Evolutionary conservation across 2,888 invertebrate species (phyloP), one percentile per base, ranked within the genome.

Genomic region (Mesochorus sp.): DNA sequence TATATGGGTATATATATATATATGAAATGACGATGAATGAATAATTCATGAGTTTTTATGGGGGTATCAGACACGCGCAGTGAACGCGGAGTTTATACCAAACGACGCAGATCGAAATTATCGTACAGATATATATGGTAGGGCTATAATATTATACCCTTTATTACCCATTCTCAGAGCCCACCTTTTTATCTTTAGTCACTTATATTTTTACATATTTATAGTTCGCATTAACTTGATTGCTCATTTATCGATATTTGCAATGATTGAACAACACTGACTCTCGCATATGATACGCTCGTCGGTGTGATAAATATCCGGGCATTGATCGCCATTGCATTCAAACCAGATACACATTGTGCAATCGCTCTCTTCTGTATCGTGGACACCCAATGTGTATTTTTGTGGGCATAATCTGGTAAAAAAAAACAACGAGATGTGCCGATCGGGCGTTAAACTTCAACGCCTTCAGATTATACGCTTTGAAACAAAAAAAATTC

Each of bases 21-120:
- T 47, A 51, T 21, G 26, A 31, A n/a, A 62, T 21, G 24, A 31
- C 57, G 57, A 64, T 76, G 49, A 57, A 75, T 79, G 71, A 79
- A 79, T 75, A 61, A 75, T 75, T 79, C 74, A 71, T 79, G 73
- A 71, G 26, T 67, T 61, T 68, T 68, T 53, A 51, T 59, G 37
- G 62, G 53, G 44, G 34, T 68, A 68, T 53, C 61, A 37, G 42
- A 44, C 76, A 62, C 71, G 61, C 49, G 62, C 62, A 64, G 37
- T 51, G 14, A 17, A 39, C 51, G 53, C 24, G n/a, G 17, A 53
- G 39, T 37, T 37, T 66, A 37, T 37, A 64, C 19, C 19, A 51
- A 62, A 14, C 42, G 53, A 39, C 1, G 34, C 44, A 31, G 47
- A 51, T 66, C 21, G 17, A 51, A 66, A 66, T 66, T 51, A 67